Conservation (phyloP, 2,888 invertebrate genomes). For the Helicoverpa assulta region DNA sequence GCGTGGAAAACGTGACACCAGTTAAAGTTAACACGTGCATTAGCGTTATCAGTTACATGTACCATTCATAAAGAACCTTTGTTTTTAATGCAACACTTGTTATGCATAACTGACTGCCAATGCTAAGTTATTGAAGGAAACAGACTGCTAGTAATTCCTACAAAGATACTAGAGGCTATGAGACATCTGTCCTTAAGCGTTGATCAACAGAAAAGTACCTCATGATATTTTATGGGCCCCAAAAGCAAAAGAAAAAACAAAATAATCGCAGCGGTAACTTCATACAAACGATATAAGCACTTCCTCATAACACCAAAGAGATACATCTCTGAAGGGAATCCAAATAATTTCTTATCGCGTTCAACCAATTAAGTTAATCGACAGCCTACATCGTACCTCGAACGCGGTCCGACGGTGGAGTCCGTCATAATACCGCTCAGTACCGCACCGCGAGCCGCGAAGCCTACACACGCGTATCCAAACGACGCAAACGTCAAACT, state of each 20-base stretch:
- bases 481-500: slow-evolving; percentile 66
- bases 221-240: not conserved
- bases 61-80: slow-evolving; percentile 49
- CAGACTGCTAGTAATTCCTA: not conserved
- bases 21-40: slow-evolving; percentile 57
- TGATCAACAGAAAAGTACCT: slow-evolving; percentile 6
- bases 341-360: slow-evolving; percentile 75
- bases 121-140: not conserved
- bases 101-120: slow-evolving; percentile 25
- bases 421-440: slow-evolving; percentile 69
- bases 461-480: slow-evolving; percentile 76
- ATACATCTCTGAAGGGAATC: slow-evolving; percentile 58
- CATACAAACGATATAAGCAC: slow-evolving; percentile 43
- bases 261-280: slow-evolving; percentile 25
- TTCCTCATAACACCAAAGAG: slow-evolving; percentile 46
- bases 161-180: not conserved
- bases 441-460: slow-evolving; percentile 83
- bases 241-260: slow-evolving; percentile 28
- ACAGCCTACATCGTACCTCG: slow-evolving; percentile 76
- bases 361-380: slow-evolving; percentile 83
- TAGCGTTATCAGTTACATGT: slow-evolving; percentile 54
- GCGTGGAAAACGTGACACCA: slow-evolving; percentile 52
- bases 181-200: not conserved
- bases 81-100: slow-evolving; percentile 49
- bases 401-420: slow-evolving; percentile 64